These are phyloP conservation scores for Hypselothyrea guttata DNA, from an alignment of 2,888 invertebrate species.

Conservation along the genomic window DNA sequence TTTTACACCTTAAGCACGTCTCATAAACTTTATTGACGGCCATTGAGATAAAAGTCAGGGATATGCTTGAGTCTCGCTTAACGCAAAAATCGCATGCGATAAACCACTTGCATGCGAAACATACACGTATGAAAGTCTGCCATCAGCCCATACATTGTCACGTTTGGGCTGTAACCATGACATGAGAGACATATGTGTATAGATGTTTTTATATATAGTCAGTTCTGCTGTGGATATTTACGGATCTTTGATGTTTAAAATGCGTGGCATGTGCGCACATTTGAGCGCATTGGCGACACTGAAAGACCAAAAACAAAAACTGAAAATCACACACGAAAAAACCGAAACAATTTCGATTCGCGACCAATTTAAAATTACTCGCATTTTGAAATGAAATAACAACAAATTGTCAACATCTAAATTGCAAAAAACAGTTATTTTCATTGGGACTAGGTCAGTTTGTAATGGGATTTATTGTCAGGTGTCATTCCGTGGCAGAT, in stretches of 20 bases:
- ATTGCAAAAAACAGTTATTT: constrained; percentile 53
- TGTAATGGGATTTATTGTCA: constrained; percentile 51
- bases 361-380: constrained; percentile 60
- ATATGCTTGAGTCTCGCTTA: constrained; percentile 8
- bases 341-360: constrained; percentile 19
- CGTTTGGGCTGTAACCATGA: constrained; percentile 53
- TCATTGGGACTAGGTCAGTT: constrained; percentile 64
- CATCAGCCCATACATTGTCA: constrained; percentile 52
- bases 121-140: background rate
- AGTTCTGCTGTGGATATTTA: constrained; percentile 24
- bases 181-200: constrained; percentile 21
- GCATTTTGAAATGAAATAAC: constrained; percentile 61
- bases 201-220: too few relatives aligned
- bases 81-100: constrained; percentile 12
- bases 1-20: constrained; percentile 41
- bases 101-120: constrained; percentile 7
- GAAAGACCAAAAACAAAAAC: constrained; percentile 38
- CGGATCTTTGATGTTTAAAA: constrained; percentile 57
- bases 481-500: constrained; percentile 35
- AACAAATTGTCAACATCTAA: constrained; percentile 1
- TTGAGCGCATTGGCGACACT: constrained; percentile 68
- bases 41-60: constrained; percentile 30
- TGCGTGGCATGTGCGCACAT: constrained; percentile 63
- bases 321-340: background rate
- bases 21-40: constrained; percentile 19